Conservation (phyloP, 2,888 invertebrate genomes). For the Drosophila ezoana region DNA sequence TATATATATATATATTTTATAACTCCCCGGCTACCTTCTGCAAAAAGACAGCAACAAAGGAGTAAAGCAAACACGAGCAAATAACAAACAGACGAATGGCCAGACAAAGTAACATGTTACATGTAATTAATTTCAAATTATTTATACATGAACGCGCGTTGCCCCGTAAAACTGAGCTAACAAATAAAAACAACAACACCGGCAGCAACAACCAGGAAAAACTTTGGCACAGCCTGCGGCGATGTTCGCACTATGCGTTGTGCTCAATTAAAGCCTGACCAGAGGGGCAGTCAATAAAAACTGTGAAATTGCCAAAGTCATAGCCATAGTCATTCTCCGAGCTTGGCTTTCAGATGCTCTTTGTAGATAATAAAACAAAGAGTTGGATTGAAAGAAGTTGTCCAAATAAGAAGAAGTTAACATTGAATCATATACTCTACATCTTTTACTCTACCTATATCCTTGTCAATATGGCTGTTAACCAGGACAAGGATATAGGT, state of each 20-base stretch:
- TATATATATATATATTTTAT: constrained; percentile 63
- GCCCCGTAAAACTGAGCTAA: constrained; percentile 42
- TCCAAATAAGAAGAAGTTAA: too few species aligned
- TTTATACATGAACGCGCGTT: constrained; percentile 75
- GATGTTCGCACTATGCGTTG: constrained; percentile 51
- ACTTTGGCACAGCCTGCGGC: constrained; percentile 49
- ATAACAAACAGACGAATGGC: constrained; percentile 50
- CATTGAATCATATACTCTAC: too few species aligned
- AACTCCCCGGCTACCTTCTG: constrained; percentile 45
- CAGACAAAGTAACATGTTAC: constrained; percentile 70
- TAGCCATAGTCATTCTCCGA: background rate
- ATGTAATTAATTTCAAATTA: constrained; percentile 80
- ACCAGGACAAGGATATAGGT: too few species aligned
- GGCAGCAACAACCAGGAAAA: constrained; percentile 15
- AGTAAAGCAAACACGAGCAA: constrained; percentile 21
- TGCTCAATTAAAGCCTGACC: constrained; percentile 56
- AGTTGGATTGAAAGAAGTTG: background rate
- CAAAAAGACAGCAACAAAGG: constrained; percentile 11
- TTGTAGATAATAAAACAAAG: background rate
- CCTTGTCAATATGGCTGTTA: too few species aligned
- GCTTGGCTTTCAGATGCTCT: constrained; percentile 7
- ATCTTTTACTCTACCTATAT: too few species aligned
- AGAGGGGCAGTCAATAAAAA: constrained; percentile 46
- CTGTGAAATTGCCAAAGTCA: constrained; percentile 13
- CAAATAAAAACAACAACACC: constrained; percentile 41